Evolutionary conservation across 2,797 vertebrate genomes (phyloP).

Genomic region (Anomalospiza imberbis): DNA sequence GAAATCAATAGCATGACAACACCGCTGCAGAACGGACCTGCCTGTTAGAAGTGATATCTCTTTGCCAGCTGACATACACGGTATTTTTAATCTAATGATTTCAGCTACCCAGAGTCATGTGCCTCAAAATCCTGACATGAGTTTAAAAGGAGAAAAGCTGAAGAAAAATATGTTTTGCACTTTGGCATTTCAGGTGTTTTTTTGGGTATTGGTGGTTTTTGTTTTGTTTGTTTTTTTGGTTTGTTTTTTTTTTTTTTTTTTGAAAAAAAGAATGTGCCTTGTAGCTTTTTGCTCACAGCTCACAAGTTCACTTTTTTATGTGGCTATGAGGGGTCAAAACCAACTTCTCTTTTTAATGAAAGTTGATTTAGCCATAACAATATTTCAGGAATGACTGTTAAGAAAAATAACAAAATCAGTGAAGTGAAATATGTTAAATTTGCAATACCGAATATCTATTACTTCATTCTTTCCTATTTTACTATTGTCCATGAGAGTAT

Average conservation of each 20-base stretch:
- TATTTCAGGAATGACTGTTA: neutral
- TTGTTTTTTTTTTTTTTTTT: neutral
- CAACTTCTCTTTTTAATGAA: neutral
- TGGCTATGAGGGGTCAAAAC: neutral
- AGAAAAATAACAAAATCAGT: neutral
- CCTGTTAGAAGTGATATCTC: neutral
- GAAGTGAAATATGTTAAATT: neutral
- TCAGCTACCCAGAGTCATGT: neutral
- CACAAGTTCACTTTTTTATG: neutral
- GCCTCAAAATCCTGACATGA: neutral
- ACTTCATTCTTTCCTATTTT: neutral
- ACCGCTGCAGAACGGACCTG: neutral
- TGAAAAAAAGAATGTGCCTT: neutral
- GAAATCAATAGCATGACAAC: constrained; percentile 50
- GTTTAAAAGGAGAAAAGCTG: neutral
- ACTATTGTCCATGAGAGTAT: neutral
- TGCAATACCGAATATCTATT: neutral
- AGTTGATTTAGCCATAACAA: neutral
- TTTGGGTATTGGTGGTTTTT: neutral
- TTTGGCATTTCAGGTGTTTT: neutral
- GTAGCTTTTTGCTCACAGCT: neutral
- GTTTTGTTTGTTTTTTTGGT: neutral
- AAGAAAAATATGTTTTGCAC: neutral
- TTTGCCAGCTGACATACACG: neutral
- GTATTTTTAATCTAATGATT: constrained; percentile 40